phyloP scores from a whole-genome alignment of 2,113 vertebrate species.

The Nipponia nippon region DNA sequence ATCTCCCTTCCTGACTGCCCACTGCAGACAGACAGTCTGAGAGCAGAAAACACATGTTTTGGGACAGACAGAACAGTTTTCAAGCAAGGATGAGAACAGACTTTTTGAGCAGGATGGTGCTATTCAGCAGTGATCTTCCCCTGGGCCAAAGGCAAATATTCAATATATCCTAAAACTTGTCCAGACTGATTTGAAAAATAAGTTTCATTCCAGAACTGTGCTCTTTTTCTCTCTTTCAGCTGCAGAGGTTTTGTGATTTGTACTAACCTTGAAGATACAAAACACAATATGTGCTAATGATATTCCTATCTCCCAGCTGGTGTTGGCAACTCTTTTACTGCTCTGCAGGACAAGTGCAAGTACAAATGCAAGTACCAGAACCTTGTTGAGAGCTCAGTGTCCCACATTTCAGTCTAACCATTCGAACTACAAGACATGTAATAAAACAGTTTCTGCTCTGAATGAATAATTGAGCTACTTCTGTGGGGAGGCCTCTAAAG shows the following conservation, averaged over 20 bases:
- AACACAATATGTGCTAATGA: slow-evolving; percentile 69
- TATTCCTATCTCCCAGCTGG: slow-evolving; percentile 69
- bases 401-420: slow-evolving; percentile 61
- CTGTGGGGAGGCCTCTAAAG: slow-evolving; percentile 57
- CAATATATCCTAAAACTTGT: not conserved
- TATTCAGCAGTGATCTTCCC: not conserved
- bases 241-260: slow-evolving; percentile 57
- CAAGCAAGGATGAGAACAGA: not conserved
- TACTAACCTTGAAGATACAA: slow-evolving; percentile 66
- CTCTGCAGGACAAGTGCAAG: slow-evolving; percentile 60
- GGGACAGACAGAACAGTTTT: not conserved
- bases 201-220: not conserved
- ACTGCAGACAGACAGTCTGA: not conserved
- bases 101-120: not conserved
- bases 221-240: not conserved
- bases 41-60: not conserved
- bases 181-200: not conserved
- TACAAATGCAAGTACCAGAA: slow-evolving; percentile 68
- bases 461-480: slow-evolving; percentile 71
- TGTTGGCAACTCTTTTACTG: slow-evolving; percentile 66
- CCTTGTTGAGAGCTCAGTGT: slow-evolving; percentile 55
- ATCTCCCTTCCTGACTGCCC: not conserved
- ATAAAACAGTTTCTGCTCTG: slow-evolving; percentile 62
- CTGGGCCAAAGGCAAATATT: not conserved
- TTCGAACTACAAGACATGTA: slow-evolving; percentile 54